Evolutionary conservation across 2,888 invertebrate genomes (phyloP).

Genomic region (Lepidonotus clava): DNA sequence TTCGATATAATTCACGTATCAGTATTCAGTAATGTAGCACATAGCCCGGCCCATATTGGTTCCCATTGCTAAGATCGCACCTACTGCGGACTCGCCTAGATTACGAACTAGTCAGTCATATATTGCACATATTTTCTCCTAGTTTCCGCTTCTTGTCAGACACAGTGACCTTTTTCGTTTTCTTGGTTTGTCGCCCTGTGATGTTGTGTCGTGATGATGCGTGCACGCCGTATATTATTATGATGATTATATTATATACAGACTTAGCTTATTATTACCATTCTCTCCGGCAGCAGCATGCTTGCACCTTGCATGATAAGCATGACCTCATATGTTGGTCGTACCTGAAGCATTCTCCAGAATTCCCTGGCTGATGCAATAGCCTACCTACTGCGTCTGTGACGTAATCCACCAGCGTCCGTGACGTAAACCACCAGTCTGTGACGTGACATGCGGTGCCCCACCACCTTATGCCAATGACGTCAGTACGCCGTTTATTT

Average conservation of each 20-base stretch:
- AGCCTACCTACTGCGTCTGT: slow-evolving; percentile 5
- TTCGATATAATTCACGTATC: no score
- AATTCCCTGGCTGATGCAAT: no score
- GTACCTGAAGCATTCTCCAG: no score
- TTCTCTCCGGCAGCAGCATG: background rate
- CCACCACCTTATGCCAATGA: background rate
- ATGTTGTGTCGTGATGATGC: slow-evolving; percentile 56
- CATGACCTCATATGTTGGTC: slow-evolving; percentile 31
- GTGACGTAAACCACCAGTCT: slow-evolving; percentile 39
- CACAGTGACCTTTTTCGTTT: slow-evolving; percentile 36
- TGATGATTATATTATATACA: slow-evolving; percentile 1
- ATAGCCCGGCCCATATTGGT: no score
- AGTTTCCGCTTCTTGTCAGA: slow-evolving; percentile 19
- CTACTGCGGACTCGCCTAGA: slow-evolving; percentile 27
- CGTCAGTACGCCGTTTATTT: background rate
- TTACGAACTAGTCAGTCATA: background rate
- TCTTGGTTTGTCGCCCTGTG: slow-evolving; percentile 54
- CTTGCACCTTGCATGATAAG: slow-evolving; percentile 42
- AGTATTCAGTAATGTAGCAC: no score
- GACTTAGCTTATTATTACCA: slow-evolving; percentile 18
- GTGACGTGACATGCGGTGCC: slow-evolving; percentile 13
- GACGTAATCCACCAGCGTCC: slow-evolving; percentile 38
- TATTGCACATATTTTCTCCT: slow-evolving; percentile 31
- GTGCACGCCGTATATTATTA: slow-evolving; percentile 54
- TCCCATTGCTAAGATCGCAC: no score